A percentile compares a stretch with the other conserved stretches of the same genome.
Evolutionary conservation across 2,888 invertebrate species (phyloP).

Genomic region (Metellina segmentata): DNA sequence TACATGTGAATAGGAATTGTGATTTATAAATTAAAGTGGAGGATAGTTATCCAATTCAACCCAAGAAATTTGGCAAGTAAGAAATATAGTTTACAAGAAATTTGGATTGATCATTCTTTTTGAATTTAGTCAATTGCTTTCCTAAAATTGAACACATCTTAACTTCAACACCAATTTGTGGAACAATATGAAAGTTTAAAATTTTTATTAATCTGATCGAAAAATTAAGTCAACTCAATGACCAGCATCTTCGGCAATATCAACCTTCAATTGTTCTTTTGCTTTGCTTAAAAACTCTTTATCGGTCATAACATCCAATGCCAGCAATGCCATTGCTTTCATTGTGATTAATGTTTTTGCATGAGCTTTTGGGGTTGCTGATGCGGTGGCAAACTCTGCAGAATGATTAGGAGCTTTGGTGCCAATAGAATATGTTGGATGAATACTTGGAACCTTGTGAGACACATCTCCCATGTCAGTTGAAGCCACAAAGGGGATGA

Average conservation of each 20-base stretch:
- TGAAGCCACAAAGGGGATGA: slow-evolving; percentile 79
- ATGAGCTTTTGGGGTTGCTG: slow-evolving; percentile 78
- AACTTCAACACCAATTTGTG: too few species aligned
- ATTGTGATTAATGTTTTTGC: slow-evolving; percentile 78
- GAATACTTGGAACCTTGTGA: slow-evolving; percentile 80
- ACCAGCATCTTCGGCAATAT: slow-evolving; percentile 60
- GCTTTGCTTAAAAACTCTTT: slow-evolving; percentile 76
- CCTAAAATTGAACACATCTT: too few species aligned
- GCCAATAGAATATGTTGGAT: slow-evolving; percentile 78
- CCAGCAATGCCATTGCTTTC: slow-evolving; percentile 79
- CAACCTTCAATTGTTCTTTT: slow-evolving; percentile 78
- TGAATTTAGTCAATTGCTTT: too few species aligned
- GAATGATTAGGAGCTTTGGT: slow-evolving; percentile 79
- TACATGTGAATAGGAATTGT: too few species aligned
- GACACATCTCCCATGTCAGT: slow-evolving; percentile 81
- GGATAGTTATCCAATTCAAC: too few species aligned
- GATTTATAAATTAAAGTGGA: too few species aligned
- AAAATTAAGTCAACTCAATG: not conserved
- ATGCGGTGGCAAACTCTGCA: slow-evolving; percentile 79
- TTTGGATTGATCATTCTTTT: too few species aligned
- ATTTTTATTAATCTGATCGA: not conserved
- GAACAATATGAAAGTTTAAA: too few species aligned
- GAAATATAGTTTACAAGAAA: too few species aligned
- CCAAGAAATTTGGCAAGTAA: too few species aligned
- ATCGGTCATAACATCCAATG: slow-evolving; percentile 78